phyloP scores from a whole-genome alignment of 1,140 invertebrate genomes.

The Archegozetes longisetosus region DNA sequence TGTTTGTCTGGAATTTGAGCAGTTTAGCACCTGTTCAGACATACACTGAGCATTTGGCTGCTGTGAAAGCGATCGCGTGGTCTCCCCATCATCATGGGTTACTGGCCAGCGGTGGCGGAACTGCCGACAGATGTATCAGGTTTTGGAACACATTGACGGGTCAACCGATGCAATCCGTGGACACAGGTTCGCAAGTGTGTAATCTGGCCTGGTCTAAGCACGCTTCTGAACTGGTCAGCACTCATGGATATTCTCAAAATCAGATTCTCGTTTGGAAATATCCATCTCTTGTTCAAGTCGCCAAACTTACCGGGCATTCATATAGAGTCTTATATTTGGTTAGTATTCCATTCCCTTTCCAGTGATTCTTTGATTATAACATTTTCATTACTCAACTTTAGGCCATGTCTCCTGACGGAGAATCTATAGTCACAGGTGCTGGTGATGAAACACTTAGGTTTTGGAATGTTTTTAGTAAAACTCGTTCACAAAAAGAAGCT shows the following conservation, averaged over 20 bases:
- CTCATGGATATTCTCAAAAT: constrained; percentile 98
- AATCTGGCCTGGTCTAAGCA: constrained; percentile 99
- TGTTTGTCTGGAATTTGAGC: constrained; percentile 95
- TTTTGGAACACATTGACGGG: constrained; percentile 99
- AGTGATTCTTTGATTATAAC: not conserved
- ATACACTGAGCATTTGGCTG: constrained; percentile 92
- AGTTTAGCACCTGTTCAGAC: constrained; percentile 77
- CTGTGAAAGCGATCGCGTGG: constrained; percentile 99
- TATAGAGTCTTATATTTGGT: constrained; percentile 86
- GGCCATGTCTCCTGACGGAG: constrained; percentile 95
- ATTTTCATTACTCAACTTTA: constrained; percentile 7
- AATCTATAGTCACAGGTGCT: constrained; percentile 97
- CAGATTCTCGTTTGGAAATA: constrained; percentile 99
- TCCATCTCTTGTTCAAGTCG: constrained; percentile 88
- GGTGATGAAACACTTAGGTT: constrained; percentile 97
- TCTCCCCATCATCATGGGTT: constrained; percentile 97
- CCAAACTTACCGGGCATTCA: constrained; percentile 94
- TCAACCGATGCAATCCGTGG: constrained; percentile 95
- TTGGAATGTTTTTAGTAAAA: constrained; percentile 99
- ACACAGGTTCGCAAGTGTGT: constrained; percentile 96
- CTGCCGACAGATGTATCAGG: constrained; percentile 89
- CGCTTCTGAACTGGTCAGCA: constrained; percentile 91
- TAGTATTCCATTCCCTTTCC: constrained; percentile 21
- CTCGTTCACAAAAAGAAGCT: constrained; percentile 78
- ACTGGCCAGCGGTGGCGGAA: constrained; percentile 91